phyloP scores from a whole-genome alignment of 2,888 invertebrate genomes.

The Muschampia plurimacula region DNA sequence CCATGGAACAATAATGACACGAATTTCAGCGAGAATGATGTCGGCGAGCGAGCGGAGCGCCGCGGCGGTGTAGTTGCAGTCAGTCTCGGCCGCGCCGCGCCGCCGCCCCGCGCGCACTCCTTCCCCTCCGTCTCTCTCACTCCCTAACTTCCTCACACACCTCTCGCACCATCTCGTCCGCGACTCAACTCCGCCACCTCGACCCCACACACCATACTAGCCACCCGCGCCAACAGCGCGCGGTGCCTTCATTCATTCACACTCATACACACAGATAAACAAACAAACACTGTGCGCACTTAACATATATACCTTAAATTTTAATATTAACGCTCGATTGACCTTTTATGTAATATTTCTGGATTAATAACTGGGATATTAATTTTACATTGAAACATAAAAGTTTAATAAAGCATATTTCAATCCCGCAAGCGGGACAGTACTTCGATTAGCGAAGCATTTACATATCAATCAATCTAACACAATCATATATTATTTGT shows the following conservation, averaged over 20 bases:
- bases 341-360: slow-evolving; percentile 8
- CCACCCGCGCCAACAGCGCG: slow-evolving; percentile 5
- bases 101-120: slow-evolving; percentile 56
- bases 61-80: slow-evolving; percentile 63
- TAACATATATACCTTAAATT: slow-evolving; percentile 9
- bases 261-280: slow-evolving; percentile 4
- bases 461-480: slow-evolving; percentile 27
- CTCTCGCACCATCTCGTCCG: too few relatives aligned
- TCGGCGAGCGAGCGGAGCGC: slow-evolving; percentile 56
- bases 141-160: not conserved
- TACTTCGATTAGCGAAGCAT: slow-evolving; percentile 54
- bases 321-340: slow-evolving; percentile 8
- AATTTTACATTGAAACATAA: slow-evolving; percentile 27
- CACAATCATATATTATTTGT: slow-evolving; percentile 27
- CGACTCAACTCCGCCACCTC: too few relatives aligned
- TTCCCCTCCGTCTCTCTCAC: not conserved
- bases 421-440: slow-evolving; percentile 52
- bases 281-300: slow-evolving; percentile 15
- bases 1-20: slow-evolving; percentile 66
- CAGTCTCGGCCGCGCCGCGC: slow-evolving; percentile 79
- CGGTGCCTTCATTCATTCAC: slow-evolving; percentile 1
- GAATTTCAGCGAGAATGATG: slow-evolving; percentile 58
- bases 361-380: slow-evolving; percentile 1
- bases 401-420: slow-evolving; percentile 27
- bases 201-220: not conserved